Conservation (phyloP, 2,113 vertebrate species). For the Sardina pilchardus region DNA sequence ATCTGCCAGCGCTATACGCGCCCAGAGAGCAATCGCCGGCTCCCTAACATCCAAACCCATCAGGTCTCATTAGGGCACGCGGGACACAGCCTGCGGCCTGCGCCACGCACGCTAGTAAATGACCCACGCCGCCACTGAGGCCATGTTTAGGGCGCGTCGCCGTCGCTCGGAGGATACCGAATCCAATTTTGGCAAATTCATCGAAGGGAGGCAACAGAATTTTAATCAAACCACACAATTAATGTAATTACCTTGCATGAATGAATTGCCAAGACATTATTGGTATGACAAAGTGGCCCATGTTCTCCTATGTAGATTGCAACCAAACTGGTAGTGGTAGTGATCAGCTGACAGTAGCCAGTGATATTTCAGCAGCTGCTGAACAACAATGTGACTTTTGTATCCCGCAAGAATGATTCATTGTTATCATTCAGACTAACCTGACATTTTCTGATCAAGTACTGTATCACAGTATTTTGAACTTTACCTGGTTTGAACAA, state of each 20-base stretch:
- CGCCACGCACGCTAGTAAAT: not conserved
- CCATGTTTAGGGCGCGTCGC: not conserved
- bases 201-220: not conserved
- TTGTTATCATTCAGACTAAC: not conserved
- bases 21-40: conserved; percentile 10
- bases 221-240: conserved; percentile 10
- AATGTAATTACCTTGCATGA: conserved; percentile 15
- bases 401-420: not conserved
- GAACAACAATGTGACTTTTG: not conserved
- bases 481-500: not conserved
- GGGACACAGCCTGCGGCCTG: not conserved
- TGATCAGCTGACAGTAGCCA: not conserved
- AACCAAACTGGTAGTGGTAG: too few species aligned
- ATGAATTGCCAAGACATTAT: not conserved
- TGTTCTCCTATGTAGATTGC: not conserved
- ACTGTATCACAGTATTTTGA: not conserved
- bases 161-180: not conserved
- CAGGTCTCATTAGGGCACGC: not conserved
- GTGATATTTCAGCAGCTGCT: not conserved
- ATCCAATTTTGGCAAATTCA: conserved; percentile 15
- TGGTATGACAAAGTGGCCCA: not conserved
- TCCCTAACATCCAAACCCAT: conserved; percentile 8
- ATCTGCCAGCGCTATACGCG: not conserved
- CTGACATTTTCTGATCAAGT: not conserved
- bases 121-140: not conserved